Percentiles rank a stretch among this genome's conserved stretches.
These are phyloP conservation scores for Aptenodytes forsteri DNA, from an alignment of 2,113 vertebrate genomes.

Conservation along the genomic window DNA sequence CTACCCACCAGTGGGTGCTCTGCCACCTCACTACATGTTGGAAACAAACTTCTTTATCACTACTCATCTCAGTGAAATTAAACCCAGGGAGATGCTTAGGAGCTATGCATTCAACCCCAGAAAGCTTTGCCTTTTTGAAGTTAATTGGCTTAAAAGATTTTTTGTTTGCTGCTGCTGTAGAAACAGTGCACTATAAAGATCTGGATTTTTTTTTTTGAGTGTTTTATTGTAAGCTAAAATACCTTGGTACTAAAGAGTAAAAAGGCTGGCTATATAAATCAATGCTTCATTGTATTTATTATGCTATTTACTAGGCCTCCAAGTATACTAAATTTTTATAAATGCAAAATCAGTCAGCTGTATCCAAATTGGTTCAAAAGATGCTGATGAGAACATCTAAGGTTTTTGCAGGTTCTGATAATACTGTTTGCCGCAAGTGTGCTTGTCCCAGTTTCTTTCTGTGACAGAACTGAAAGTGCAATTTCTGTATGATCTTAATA, in stretches of 20 bases:
- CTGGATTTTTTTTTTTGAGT: not conserved
- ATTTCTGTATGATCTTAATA: not conserved
- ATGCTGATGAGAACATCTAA: slow-evolving; percentile 2
- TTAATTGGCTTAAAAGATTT: not conserved
- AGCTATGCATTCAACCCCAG: not conserved
- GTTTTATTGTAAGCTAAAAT: not conserved
- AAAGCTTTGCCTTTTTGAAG: not conserved
- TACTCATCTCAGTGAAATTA: not conserved
- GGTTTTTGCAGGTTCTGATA: not conserved
- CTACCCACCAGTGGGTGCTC: not conserved
- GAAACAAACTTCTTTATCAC: not conserved
- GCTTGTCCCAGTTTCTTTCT: not conserved
- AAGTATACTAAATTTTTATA: slow-evolving; percentile 14
- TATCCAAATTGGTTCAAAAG: slow-evolving; percentile 2
- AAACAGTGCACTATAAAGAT: not conserved
- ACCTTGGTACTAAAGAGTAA: not conserved
- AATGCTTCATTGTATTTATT: slow-evolving; percentile 19
- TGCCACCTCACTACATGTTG: not conserved
- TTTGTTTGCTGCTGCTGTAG: not conserved
- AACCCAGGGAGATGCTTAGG: not conserved
- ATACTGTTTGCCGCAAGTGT: not conserved
- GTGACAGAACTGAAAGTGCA: not conserved
- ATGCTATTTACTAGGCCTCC: not conserved
- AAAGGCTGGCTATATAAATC: slow-evolving; percentile 14
- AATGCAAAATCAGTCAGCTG: slow-evolving; percentile 15